Evolutionary conservation across 2,113 vertebrate species (phyloP).

Genomic region (Plectropomus leopardus): DNA sequence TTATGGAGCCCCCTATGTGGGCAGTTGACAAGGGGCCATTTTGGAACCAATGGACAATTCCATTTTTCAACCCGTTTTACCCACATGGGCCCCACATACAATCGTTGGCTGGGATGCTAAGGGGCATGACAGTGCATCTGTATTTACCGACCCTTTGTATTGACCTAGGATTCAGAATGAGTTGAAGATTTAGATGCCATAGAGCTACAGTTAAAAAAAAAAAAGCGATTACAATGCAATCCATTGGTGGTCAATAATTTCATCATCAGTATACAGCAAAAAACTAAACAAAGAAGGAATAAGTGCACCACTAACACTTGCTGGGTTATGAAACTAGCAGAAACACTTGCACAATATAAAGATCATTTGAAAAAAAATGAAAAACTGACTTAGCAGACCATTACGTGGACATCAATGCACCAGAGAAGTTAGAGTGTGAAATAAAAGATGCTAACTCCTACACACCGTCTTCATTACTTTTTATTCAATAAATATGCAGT

Average conservation of each 20-base stretch:
- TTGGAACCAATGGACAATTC: no score
- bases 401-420: neutral
- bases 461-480: neutral
- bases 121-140: no score
- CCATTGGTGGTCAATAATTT: neutral
- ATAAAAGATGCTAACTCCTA: slow-evolving; percentile 8
- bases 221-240: neutral
- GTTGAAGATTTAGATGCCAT: no score
- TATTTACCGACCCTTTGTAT: no score
- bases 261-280: neutral
- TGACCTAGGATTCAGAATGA: no score
- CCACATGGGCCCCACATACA: no score
- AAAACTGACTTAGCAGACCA: neutral
- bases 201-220: neutral
- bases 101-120: no score
- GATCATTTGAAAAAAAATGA: neutral
- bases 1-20: no score
- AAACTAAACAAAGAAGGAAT: neutral
- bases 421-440: neutral
- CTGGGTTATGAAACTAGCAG: neutral
- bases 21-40: no score
- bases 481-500: slow-evolving; percentile 1
- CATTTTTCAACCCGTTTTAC: no score
- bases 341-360: neutral
- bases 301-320: neutral